phyloP scores from a whole-genome alignment of 2,888 invertebrate species.

The Aphidius colemani region DNA sequence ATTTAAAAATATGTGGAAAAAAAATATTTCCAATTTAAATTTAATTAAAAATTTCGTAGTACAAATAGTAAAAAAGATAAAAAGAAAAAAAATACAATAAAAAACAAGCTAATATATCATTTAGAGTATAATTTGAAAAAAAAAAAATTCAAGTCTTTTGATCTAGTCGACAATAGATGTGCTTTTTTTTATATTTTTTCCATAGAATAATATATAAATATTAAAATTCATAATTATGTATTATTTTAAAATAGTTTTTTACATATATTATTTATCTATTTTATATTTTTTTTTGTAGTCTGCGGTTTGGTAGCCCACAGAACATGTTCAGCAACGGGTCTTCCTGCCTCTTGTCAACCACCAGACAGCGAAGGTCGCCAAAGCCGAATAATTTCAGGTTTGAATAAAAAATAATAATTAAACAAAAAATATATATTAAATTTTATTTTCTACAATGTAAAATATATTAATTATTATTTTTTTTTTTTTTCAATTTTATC shows the following conservation, averaged over 20 bases:
- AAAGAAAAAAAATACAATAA: no score
- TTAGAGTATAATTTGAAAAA: no score
- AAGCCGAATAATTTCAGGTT: conserved; percentile 55
- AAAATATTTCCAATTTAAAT: no score
- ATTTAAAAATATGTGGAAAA: no score
- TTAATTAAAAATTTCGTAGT: no score
- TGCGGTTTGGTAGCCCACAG: conserved; percentile 75
- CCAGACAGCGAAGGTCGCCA: conserved; percentile 49
- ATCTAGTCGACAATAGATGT: background rate
- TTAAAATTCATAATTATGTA: background rate
- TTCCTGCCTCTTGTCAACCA: conserved; percentile 64
- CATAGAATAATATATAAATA: background rate
- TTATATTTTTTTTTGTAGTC: conserved; percentile 57
- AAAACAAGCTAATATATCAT: background rate
- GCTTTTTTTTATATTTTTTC: background rate
- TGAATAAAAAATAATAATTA: conserved; percentile 26
- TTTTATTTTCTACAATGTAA: background rate
- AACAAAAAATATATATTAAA: no score
- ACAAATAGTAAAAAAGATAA: no score
- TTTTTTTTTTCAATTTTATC: conserved; percentile 9
- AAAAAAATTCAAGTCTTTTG: no score
- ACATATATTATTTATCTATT: conserved; percentile 22
- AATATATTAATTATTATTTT: conserved; percentile 1
- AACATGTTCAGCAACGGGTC: conserved; percentile 70
- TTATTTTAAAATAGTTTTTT: background rate